Evolutionary conservation across 2,888 invertebrate species (phyloP).

Genomic region (Prenolepis imparis): DNA sequence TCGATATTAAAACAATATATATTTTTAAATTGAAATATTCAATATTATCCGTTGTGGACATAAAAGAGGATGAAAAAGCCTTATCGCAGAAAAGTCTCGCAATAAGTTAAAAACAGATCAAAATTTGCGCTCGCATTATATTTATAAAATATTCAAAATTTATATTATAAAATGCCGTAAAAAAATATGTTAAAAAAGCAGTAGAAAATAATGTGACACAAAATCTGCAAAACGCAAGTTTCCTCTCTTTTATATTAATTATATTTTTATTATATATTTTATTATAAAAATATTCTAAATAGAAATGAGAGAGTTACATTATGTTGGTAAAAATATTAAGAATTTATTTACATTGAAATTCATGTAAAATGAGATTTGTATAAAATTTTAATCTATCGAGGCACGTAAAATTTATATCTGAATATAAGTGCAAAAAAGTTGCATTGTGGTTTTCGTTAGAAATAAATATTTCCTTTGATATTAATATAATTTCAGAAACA

Average conservation of each 20-base stretch:
- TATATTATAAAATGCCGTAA: not conserved
- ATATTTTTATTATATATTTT: not conserved
- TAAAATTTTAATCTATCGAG: not conserved
- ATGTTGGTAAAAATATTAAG: constrained; percentile 1
- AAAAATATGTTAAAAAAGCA: not conserved
- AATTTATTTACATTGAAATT: not conserved
- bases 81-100: not conserved
- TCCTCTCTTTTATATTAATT: constrained; percentile 4
- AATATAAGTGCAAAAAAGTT: not conserved
- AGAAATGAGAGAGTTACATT: not conserved
- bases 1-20: constrained; percentile 34
- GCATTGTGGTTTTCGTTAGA: not conserved
- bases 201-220: not conserved
- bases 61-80: not conserved
- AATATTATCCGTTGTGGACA: not conserved
- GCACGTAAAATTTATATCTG: not conserved
- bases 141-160: not conserved
- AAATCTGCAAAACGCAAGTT: not conserved
- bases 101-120: not conserved
- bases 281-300: not conserved
- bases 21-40: not conserved
- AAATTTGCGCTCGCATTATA: constrained; percentile 5
- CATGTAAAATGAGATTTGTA: not conserved
- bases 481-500: not conserved
- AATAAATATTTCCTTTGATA: not conserved